Base-by-base conservation (phyloP, 2,113 vertebrate genomes). In the Eurypyga helias region DNA sequence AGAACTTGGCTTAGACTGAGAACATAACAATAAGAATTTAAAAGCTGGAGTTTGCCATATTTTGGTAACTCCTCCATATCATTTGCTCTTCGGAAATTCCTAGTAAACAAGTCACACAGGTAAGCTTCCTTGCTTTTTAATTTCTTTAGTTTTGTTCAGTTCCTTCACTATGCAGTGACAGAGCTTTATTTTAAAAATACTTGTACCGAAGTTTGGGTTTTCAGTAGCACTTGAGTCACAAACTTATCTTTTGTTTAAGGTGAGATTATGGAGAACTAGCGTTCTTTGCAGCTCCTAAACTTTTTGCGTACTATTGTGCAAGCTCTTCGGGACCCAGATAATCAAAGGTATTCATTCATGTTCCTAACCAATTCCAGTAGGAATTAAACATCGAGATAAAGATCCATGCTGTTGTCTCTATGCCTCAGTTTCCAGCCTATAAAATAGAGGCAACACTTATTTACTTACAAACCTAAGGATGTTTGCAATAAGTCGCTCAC, bases 381-480 rank as follows among this genome's bases (percentile, higher is more conserved):
- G 45, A 78, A 80, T 51, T 46, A 64, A 83, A 49, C 17, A 36
- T 6, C 16, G 54, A 38, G 61, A 52, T 43, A 49, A 49, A 28
- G 57, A 60, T 64, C 54, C 24, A 2, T 31, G 29, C 31, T 49
- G 33, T 38, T 5, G 3, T 29, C 25, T 57, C 49, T 52, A 29
- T 21, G 34, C 7, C 33, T 90, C 65, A 11, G 34, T 57, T 90
- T 64, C 16, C 52, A 58, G 41, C 5, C n/a, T 62, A 28, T 16
- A 69, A 65, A 88, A 54, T 0, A 73, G 18, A 72, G 38, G 19
- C 24, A 82, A 60, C 5, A 2, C 15, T 78, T 33, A 18, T n/a
- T 49, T n/a, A 45, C 3, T 9, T 31, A 34, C 1, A 87, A 36
- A 26, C 1, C 0, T 18, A 26, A 34, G 24, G 20, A 34, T 57